Base-by-base conservation (phyloP, 2,888 invertebrate species). In the Trisateles emortualis region DNA sequence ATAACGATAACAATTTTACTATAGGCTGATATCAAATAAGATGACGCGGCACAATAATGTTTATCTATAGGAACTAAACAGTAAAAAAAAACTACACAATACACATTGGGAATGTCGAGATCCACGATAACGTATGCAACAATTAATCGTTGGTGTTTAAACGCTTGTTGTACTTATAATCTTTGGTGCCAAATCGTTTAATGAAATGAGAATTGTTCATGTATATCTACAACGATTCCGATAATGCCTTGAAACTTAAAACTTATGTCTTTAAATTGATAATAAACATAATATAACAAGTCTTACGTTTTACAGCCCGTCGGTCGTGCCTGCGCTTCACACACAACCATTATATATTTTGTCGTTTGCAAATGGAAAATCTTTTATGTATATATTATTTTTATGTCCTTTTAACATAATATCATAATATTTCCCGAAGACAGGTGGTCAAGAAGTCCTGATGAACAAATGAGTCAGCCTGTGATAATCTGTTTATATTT, bases 81-180 rank as follows among this genome's bases (percentile, higher is more conserved):
- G 74, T 68, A 74, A 66, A 74, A 72, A 70, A 58, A 64, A 54
- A 59, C 71, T 76, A 74, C 79, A 83, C 77, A 78, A 45, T 76
- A 78, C 75, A 83, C 74, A 84, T 76, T 75, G 79, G 91, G 88
- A 91, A 91, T 89, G 90, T 89, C 83, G 89, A 91, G 86, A 90
- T 88, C 87, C 78, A 81, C 76, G 73, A 73, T 70, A 73, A 74
- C 68, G 69, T 71, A 67, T 54, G 59, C 67, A 74, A 75, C 71
- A 72, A 73, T 60, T 58, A 47, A 67, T 24, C 29, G 36, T 13
- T 44, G 70, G 54, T 61, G 54, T 59, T 57, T 39, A 43, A 61
- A 68, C 55, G 41, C 35, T 55, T 53, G 82, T 87, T 81, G 75
- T 79, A 81, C 79, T 79, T 87, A 84, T 63, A 80, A 75, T 90